Conservation (phyloP, 64 coral and sea anemone genomes). For the Montipora foliosa region DNA sequence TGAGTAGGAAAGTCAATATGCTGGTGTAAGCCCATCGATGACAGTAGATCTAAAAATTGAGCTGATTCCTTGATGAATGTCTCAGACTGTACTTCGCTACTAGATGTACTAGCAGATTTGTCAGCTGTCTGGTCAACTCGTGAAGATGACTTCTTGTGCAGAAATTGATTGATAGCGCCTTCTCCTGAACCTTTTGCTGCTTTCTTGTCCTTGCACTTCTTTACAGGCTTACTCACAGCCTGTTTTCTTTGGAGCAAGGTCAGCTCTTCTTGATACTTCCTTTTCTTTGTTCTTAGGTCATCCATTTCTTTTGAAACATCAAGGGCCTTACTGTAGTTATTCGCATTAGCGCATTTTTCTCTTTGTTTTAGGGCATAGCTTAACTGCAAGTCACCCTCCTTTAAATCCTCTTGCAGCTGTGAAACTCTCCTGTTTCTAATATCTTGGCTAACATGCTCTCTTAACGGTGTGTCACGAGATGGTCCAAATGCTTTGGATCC, state of each 20-base stretch:
- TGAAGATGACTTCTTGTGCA: constrained; percentile 15
- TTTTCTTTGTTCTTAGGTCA: constrained; percentile 64
- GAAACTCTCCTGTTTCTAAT: constrained; percentile 52
- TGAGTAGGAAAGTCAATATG: too few relatives aligned
- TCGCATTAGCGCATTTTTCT: constrained; percentile 69
- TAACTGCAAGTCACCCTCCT: constrained; percentile 59
- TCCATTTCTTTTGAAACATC: constrained; percentile 75
- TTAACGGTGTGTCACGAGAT: constrained; percentile 20
- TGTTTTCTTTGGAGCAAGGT: constrained; percentile 61
- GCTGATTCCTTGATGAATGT: not conserved
- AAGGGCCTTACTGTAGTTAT: constrained; percentile 63
- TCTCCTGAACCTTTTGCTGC: constrained; percentile 22
- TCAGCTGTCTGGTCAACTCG: not conserved
- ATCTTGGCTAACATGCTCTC: constrained; percentile 53
- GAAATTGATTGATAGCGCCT: constrained; percentile 46
- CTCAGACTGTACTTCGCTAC: constrained; percentile 3
- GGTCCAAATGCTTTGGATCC: constrained; percentile 68
- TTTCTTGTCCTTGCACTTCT: constrained; percentile 57
- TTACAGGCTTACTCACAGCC: constrained; percentile 47
- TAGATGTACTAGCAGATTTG: not conserved
- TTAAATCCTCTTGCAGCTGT: constrained; percentile 59
- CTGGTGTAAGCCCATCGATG: too few relatives aligned
- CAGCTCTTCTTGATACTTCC: constrained; percentile 62
- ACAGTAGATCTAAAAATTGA: too few relatives aligned
- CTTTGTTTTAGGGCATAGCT: constrained; percentile 52